phyloP scores from a whole-genome alignment of 1,140 invertebrate genomes.

The Heliconius nattereri region DNA sequence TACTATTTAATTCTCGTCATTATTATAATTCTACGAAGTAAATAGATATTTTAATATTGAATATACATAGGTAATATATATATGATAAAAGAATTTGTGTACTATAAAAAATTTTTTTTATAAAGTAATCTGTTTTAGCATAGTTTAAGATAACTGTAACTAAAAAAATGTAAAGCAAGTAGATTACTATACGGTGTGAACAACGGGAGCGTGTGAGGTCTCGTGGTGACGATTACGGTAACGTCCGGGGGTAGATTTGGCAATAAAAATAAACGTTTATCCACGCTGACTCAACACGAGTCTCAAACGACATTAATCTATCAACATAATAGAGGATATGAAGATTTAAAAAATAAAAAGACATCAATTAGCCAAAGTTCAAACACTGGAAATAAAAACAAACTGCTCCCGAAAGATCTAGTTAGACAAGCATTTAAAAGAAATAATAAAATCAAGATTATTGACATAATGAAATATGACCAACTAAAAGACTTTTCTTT shows the following conservation, averaged over 20 bases:
- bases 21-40: neutral
- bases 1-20: neutral
- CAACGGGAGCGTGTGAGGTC: conserved; percentile 45
- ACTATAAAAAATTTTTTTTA: no score
- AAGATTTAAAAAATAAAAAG: neutral
- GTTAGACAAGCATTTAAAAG: neutral
- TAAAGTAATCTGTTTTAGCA: neutral
- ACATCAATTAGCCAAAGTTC: neutral
- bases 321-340: neutral
- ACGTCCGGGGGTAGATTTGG: conserved; percentile 63
- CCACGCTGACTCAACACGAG: conserved; percentile 52
- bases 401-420: neutral
- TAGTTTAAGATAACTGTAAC: neutral
- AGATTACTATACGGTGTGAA: neutral
- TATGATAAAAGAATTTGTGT: no score
- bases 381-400: neutral
- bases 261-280: conserved; percentile 74
- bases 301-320: conserved; percentile 48
- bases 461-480: no score
- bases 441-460: no score
- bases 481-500: no score
- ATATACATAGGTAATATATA: no score
- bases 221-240: conserved; percentile 66
- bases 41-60: neutral
- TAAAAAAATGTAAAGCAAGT: neutral